Conservation (phyloP, 2,797 vertebrate genomes). For the Nyctalus aviator region DNA sequence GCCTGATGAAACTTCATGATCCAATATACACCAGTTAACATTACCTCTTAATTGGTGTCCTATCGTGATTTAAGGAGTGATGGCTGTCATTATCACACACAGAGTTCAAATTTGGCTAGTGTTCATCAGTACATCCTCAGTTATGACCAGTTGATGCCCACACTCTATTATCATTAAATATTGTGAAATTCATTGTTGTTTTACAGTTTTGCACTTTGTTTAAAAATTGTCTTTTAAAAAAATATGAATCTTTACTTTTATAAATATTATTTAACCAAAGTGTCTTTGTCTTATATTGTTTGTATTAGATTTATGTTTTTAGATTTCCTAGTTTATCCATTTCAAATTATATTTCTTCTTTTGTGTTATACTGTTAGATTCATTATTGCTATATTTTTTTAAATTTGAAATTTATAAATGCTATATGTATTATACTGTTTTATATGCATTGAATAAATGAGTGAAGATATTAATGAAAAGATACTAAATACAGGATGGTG, state of each 20-base stretch:
- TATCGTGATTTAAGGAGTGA: background rate
- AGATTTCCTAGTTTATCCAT: background rate
- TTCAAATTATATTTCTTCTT: background rate
- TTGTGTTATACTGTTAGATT: background rate
- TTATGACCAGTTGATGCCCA: background rate
- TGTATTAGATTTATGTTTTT: background rate
- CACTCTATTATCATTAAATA: background rate
- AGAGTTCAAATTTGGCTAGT: background rate
- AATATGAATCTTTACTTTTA: background rate
- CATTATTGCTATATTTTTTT: background rate
- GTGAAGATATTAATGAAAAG: background rate
- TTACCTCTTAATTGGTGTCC: background rate
- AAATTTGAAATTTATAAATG: background rate
- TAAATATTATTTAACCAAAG: background rate
- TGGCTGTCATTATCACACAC: background rate
- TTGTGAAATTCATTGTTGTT: background rate
- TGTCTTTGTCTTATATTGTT: background rate
- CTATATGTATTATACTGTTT: background rate
- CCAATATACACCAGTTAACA: background rate
- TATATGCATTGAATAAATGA: background rate
- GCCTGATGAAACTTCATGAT: background rate
- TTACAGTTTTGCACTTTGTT: background rate
- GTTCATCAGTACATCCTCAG: background rate
- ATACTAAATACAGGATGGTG: accelerated
- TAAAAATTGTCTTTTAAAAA: background rate